Percentiles rank a stretch among this genome's conserved stretches.
Conservation (phyloP, 2,888 invertebrate species). For the Habrosyne pyritoides region DNA sequence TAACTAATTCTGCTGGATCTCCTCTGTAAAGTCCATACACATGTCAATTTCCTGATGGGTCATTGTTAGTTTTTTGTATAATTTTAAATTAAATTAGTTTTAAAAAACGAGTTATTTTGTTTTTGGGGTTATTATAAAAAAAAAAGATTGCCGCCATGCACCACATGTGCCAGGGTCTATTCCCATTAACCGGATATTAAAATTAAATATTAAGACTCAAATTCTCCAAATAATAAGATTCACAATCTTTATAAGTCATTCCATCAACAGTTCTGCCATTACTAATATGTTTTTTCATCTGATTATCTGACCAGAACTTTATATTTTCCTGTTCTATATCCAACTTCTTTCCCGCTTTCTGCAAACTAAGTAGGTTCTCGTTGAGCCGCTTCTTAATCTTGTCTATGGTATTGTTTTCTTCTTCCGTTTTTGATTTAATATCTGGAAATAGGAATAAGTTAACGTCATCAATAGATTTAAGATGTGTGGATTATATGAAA, state of each 20-base stretch:
- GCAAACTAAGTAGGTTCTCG: slow-evolving; percentile 52
- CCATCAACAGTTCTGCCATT: slow-evolving; percentile 53
- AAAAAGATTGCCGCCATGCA: no score
- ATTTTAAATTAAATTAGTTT: no score
- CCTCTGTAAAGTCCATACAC: no score
- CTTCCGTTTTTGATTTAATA: slow-evolving; percentile 42
- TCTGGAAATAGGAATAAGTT: slow-evolving; percentile 47
- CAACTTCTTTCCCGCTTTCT: slow-evolving; percentile 55
- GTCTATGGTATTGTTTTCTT: slow-evolving; percentile 55
- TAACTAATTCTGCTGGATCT: no score
- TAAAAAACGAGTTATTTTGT: no score
- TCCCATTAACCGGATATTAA: no score
- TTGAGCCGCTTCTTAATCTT: slow-evolving; percentile 64
- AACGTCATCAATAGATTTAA: no score
- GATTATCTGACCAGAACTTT: slow-evolving; percentile 56
- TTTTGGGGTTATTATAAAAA: no score
- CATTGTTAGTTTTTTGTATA: no score
- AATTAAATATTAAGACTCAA: slow-evolving; percentile 25
- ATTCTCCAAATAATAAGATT: slow-evolving; percentile 48
- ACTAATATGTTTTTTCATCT: slow-evolving; percentile 54
- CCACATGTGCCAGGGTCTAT: no score
- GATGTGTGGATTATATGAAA: no score
- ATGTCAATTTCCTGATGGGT: no score
- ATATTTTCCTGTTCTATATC: slow-evolving; percentile 55
- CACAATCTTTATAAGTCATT: slow-evolving; percentile 57